Evolutionary conservation across 2,888 invertebrate genomes (phyloP).

Genomic region (Kryphioiulus occultus): DNA sequence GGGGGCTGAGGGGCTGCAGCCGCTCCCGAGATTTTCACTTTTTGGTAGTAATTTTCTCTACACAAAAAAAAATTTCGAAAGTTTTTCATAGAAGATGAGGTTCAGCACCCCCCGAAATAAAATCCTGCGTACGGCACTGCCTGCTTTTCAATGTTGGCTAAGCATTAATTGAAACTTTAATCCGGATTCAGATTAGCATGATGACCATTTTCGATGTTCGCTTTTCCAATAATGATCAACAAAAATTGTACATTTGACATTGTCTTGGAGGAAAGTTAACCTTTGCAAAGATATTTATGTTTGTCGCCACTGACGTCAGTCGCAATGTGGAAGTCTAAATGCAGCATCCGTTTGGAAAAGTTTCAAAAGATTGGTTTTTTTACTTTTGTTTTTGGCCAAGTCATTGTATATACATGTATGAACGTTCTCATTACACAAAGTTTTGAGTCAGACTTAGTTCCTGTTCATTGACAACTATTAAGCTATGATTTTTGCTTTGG

Average conservation of each 20-base stretch:
- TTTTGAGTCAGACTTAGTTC: not conserved
- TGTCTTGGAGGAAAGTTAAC: not conserved
- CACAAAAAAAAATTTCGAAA: too few relatives aligned
- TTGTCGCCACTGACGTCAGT: not conserved
- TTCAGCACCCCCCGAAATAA: too few relatives aligned
- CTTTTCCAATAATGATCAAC: not conserved
- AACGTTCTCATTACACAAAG: not conserved
- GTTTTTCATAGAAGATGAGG: too few relatives aligned
- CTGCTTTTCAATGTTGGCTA: too few relatives aligned
- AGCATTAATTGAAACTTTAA: too few relatives aligned
- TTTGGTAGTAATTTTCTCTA: too few relatives aligned
- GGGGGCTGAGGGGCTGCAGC: too few relatives aligned
- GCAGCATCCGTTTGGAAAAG: not conserved
- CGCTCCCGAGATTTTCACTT: too few relatives aligned
- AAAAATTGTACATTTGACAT: not conserved
- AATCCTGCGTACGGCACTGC: too few relatives aligned
- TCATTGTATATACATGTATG: not conserved
- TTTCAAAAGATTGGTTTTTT: not conserved
- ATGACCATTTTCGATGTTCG: not conserved
- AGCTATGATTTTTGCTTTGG: not conserved
- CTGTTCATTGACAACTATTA: not conserved
- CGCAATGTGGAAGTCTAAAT: not conserved
- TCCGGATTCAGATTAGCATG: too few relatives aligned
- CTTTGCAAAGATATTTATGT: not conserved
- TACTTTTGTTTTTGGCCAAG: not conserved